Base-by-base conservation (phyloP, 2,797 vertebrate species). In the Hoplostethus mediterraneus region DNA sequence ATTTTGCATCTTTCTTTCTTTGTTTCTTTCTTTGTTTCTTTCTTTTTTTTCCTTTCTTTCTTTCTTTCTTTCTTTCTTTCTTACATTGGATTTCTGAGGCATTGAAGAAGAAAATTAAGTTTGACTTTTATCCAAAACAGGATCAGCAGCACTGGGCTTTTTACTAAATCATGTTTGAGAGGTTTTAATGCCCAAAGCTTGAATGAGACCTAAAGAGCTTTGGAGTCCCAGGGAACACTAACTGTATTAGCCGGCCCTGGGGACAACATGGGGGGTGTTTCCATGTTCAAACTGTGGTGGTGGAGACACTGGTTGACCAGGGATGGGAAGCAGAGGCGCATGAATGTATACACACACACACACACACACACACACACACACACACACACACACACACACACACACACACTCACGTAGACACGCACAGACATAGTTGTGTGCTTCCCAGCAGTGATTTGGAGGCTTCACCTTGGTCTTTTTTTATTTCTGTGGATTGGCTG, bases 111-210 rank as follows among this genome's bases (percentile, higher is more conserved):
- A 89, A 92, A 94, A 94, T 94, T 89, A 91, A 93, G 88, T 94
- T 94, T 93, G 92, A 94, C 90, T 93, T 94, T 92, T 90, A 90
- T 92, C 90, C 88, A 92, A 87, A 94, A 91, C 90, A 91, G 89
- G 89, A 93, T 93, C 90, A 92, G 92, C 81, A 88, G 92, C 71
- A 90, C 79, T 63, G 66, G 79, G 85, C 90, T 92, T 94, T 88
- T 94, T 91, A 91, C 92, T 81, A 94, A 95, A 95, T 95, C 92
- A 90, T 75, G 91, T 94, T 93, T 93, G 90, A 92, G 90, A 87
- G 89, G 90, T 92, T 95, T 94, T 94, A 93, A 93, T 92, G 92
- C 93, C 92, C 81, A 73, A 77, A 89, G 86, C 90, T 91, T 87
- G 84, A 94, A 89, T 84, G 89, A 89, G 90, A 89, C 85, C 87